Evolutionary conservation across 2,113 vertebrate genomes (phyloP).

Genomic region (Empidonax traillii): DNA sequence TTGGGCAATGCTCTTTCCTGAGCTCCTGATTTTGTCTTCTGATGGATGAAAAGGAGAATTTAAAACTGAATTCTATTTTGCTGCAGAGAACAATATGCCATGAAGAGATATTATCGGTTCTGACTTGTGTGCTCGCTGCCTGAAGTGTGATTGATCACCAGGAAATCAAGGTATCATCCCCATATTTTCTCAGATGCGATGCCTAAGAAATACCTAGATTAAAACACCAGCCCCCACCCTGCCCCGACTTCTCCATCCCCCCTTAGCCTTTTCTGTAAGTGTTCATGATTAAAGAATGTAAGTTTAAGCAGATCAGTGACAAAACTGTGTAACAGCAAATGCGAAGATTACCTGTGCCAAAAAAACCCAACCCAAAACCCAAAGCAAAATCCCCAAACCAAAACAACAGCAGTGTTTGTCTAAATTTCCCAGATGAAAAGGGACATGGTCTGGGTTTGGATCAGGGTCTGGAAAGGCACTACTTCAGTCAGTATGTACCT

Average conservation of each 20-base stretch:
- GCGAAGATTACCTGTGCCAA: neutral
- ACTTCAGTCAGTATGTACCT: neutral
- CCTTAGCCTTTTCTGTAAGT: neutral
- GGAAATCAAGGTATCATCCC: neutral
- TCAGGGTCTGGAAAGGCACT: neutral
- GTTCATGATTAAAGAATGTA: neutral
- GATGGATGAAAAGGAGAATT: neutral
- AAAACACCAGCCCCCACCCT: neutral
- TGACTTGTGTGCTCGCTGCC: neutral
- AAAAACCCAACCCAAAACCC: neutral
- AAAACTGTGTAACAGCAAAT: neutral
- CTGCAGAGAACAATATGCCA: neutral
- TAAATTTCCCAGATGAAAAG: neutral
- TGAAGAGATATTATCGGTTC: neutral
- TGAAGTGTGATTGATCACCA: neutral
- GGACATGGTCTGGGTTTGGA: neutral
- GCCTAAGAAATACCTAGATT: neutral
- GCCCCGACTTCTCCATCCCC: neutral
- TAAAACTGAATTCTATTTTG: conserved; percentile 12
- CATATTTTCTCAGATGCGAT: neutral
- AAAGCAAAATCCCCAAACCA: neutral
- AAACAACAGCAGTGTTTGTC: neutral
- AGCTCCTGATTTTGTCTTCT: neutral
- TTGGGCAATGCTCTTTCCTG: neutral
- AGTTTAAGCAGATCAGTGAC: neutral